Evolutionary conservation across 2,888 invertebrate species (phyloP), one percentile per base, ranked within the genome.

Genomic region (Parthenolecanium corni): DNA sequence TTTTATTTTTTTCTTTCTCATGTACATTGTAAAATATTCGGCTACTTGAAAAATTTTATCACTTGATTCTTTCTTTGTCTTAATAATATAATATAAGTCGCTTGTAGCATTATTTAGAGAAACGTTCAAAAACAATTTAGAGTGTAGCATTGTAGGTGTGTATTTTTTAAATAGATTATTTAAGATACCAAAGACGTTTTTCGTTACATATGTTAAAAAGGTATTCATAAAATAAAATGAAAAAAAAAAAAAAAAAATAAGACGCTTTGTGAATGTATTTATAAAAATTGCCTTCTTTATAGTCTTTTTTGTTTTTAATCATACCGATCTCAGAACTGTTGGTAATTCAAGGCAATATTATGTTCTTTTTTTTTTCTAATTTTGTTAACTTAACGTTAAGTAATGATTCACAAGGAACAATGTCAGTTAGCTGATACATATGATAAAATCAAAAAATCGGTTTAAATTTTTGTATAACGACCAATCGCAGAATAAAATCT

Each of bases 121-220:
- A 56, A 21, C 4, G 40, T 53, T 53, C n/a, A 44, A 24, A 23
- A 25, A 40, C 16, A 42, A 18, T 42, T 21, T 56, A 44, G 44
- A 24, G 31, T 56, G 54, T 56, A 56, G 54, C 21, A 56, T 56
- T 42, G 54, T 40, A 24, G 23, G 54, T 56, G 54, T 38, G 54
- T 56, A 56, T 25, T 56, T 56, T 42, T 42, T 40, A 40, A n/a
- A 42, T 24, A 47, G 18, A 20, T 58, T 58, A 58, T 58, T 58
- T 58, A 58, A 25, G 47, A 58, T 58, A 58, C 58, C 58, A 58
- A 58, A 58, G 58, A 58, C 46, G 58, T 20, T 56, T 40, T 56
- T 56, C 54, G 54, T 56, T 56, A 56, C 6, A 14, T 56, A 40
- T 56, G 54, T 56, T 56, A 24, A 56, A 56, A 24, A n/a, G n/a